Conservation (phyloP, 2,113 vertebrate genomes). For the Xiphophorus maculatus region DNA sequence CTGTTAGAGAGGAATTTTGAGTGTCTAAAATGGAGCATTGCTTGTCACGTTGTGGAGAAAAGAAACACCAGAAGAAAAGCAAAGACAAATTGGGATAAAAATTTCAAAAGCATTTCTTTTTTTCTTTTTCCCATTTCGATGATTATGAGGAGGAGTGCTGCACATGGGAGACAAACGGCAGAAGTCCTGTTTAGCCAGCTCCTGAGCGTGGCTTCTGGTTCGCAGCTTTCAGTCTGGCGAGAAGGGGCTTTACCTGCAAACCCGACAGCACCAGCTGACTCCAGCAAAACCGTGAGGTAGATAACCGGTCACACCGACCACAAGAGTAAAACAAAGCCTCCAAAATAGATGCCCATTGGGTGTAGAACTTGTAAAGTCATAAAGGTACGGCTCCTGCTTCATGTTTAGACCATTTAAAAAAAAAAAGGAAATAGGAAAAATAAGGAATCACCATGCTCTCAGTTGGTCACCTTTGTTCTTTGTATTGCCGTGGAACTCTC, state of each 20-base stretch:
- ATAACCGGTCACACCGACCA: conserved; percentile 96
- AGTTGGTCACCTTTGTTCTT: conserved; percentile 56
- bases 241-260: conserved; percentile 93
- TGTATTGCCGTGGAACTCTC: conserved; percentile 74
- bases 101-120: conserved; percentile 26
- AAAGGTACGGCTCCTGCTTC: conserved; percentile 82
- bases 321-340: conserved; percentile 83
- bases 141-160: conserved; percentile 77
- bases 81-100: conserved; percentile 57
- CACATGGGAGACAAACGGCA: conserved; percentile 72
- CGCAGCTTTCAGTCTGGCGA: conserved; percentile 77
- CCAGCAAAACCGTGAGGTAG: conserved; percentile 97
- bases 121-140: conserved; percentile 39
- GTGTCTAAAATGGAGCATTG: conserved; percentile 53
- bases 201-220: conserved; percentile 94
- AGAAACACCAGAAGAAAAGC: conserved; percentile 54
- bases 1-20: conserved; percentile 32
- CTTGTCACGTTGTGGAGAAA: conserved; percentile 32
- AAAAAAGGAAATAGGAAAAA: conserved; percentile 72
- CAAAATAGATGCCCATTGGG: conserved; percentile 62
- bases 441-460: conserved; percentile 57
- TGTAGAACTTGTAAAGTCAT: conserved; percentile 84
- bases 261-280: conserved; percentile 90
- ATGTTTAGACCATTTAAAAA: conserved; percentile 32
- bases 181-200: conserved; percentile 85